Evolutionary conservation across 2,888 invertebrate genomes (phyloP).

Genomic region (Halictus ligatus): DNA sequence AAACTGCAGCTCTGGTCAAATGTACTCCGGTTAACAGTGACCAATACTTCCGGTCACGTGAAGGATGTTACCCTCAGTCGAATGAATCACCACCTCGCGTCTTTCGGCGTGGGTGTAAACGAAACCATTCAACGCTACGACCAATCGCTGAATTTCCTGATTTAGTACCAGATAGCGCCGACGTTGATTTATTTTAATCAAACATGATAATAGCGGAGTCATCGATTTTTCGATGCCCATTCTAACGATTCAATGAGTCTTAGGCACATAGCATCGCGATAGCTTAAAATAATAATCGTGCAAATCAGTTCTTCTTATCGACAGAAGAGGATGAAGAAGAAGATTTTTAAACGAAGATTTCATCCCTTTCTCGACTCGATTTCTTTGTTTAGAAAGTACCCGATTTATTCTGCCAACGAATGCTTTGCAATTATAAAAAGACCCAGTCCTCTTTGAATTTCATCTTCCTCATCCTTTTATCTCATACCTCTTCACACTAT

Average conservation of each 20-base stretch:
- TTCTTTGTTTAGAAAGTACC: slow-evolving; percentile 67
- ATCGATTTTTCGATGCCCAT: background rate
- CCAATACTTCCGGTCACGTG: slow-evolving; percentile 75
- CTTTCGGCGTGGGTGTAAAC: slow-evolving; percentile 36
- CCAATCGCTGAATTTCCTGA: slow-evolving; percentile 23
- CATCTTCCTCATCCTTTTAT: slow-evolving; percentile 66
- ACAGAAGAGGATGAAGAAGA: background rate
- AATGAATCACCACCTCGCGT: slow-evolving; percentile 61
- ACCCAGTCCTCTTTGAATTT: slow-evolving; percentile 60
- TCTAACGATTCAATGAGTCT: background rate
- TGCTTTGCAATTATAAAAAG: slow-evolving; percentile 80
- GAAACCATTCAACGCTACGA: slow-evolving; percentile 19
- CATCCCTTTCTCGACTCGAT: slow-evolving; percentile 65
- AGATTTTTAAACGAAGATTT: slow-evolving; percentile 3
- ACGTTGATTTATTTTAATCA: slow-evolving; percentile 16
- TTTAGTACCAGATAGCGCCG: slow-evolving; percentile 37
- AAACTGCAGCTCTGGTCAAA: slow-evolving; percentile 64
- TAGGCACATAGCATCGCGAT: rapidly evolving
- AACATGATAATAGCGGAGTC: background rate
- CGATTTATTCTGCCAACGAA: slow-evolving; percentile 67
- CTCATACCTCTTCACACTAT: slow-evolving; percentile 61
- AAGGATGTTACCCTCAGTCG: slow-evolving; percentile 77
- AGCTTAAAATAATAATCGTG: background rate
- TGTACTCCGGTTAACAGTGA: slow-evolving; percentile 73
- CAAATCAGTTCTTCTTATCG: background rate